Evolutionary conservation across 2,888 invertebrate species (phyloP).

Genomic region (Pammene aurita): DNA sequence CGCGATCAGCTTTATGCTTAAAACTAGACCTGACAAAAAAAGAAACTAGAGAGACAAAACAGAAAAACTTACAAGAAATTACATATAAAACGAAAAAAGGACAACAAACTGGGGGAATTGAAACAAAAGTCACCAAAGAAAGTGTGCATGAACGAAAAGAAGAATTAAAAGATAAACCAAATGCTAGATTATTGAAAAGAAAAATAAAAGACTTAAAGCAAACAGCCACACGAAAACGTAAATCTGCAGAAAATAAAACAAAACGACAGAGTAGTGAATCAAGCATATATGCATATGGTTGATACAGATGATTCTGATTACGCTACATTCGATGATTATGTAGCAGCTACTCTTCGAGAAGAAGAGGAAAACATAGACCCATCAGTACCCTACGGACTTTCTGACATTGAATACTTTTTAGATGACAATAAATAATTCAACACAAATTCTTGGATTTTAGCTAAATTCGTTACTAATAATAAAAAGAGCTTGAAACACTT

Average conservation of each 20-base stretch:
- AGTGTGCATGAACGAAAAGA: constrained; percentile 3
- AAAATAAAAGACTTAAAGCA: constrained; percentile 3
- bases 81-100: not conserved
- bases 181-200: constrained; percentile 2
- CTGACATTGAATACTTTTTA: constrained; percentile 27
- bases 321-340: constrained; percentile 25
- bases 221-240: not conserved
- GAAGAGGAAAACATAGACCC: constrained; percentile 35
- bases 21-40: not conserved
- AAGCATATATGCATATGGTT: not conserved
- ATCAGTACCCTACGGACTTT: constrained; percentile 20
- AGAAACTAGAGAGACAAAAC: not conserved
- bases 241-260: not conserved
- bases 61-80: not conserved
- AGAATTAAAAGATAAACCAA: constrained; percentile 2
- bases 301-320: constrained; percentile 29
- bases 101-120: not conserved
- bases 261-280: constrained; percentile 13
- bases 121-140: constrained; percentile 5
- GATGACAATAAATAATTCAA: constrained; percentile 21
- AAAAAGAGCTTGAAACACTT: constrained; percentile 44
- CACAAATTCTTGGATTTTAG: constrained; percentile 43
- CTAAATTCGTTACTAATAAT: constrained; percentile 38
- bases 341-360: constrained; percentile 5
- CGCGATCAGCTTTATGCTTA: constrained; percentile 11